Evolutionary conservation across 2,113 vertebrate genomes (phyloP).

Genomic region (Probosciger aterrimus): DNA sequence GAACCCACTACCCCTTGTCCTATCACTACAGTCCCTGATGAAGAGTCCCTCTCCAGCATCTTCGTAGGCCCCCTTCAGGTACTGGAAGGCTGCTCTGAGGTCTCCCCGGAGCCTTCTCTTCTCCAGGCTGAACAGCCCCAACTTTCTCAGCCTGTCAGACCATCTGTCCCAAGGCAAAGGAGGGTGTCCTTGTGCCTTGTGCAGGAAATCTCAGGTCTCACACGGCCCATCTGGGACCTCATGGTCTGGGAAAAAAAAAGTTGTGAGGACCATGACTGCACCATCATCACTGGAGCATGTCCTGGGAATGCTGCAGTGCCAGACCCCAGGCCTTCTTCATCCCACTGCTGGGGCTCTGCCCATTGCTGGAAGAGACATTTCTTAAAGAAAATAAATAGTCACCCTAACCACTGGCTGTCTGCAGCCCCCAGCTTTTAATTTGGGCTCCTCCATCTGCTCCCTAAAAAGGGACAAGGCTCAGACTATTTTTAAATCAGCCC

Average conservation of each 20-base stretch:
- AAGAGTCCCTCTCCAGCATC: background rate
- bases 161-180: background rate
- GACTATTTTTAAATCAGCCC: background rate
- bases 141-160: too few species aligned
- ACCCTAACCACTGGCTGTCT: background rate
- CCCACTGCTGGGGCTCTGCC: background rate
- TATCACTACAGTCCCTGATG: background rate
- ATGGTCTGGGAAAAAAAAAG: rapidly evolving
- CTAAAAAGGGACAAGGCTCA: background rate
- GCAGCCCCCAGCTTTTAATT: rapidly evolving
- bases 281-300: background rate
- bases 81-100: too few species aligned
- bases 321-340: rapidly evolving
- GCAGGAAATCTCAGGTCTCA: too few species aligned
- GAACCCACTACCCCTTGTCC: background rate
- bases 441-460: background rate
- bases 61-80: too few species aligned
- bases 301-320: background rate
- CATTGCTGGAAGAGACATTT: background rate
- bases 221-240: rapidly evolving
- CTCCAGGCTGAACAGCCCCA: too few species aligned
- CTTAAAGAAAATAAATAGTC: background rate
- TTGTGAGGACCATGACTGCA: rapidly evolving
- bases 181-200: rapidly evolving
- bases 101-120: too few species aligned